Base-by-base conservation (phyloP, 2,113 vertebrate genomes). In the Tetrax tetrax region DNA sequence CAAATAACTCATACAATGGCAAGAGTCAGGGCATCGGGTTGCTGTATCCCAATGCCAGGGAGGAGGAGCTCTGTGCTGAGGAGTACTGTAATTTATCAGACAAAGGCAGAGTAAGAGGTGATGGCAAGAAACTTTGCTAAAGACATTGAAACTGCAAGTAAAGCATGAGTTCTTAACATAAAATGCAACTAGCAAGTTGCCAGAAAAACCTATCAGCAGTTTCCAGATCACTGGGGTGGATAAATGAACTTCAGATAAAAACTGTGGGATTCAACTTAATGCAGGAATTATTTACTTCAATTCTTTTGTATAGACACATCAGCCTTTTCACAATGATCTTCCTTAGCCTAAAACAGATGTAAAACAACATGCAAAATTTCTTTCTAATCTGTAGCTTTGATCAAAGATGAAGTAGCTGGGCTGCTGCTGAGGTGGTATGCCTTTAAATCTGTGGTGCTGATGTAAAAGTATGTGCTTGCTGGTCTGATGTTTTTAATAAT, bases 371-470 rank as follows among this genome's bases (percentile, higher is more conserved):
- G 20, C 10, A 61, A n/a, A 65, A 72, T 38, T 50, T 76, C 37
- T 53, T 71, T 24, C 45, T 50, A 43, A 92, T 72, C 57, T 69
- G 53, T 50, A 47, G 56, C 57, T 92, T 71, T 59, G 61, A 79
- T 84, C 65, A 75, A 35, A 68, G 38, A 24, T 19, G n/a, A 87
- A 72, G 41, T 7, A 57, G 20, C 10, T 25, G 53, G 25, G 41
- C 45, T 87, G 77, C 61, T 82, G 41, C n/a, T 78, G 70, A 72
- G n/a, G 48, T 79, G 69, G 24, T 68, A 37, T 0, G 12, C 48
- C 89, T 97, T 95, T 95, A 95, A 96, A 88, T 94, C 87, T 66
- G 76, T 37, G 56, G 50, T 79, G 76, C 63, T 81, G 91, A 93
- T 91, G 28, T 51, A 17, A 41, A 95, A 90, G 64, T 64, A 88